A percentile compares a stretch with the other conserved stretches of the same genome.
Conservation (phyloP, 1,140 invertebrate genomes). For the Drosophila equinoxialis region DNA sequence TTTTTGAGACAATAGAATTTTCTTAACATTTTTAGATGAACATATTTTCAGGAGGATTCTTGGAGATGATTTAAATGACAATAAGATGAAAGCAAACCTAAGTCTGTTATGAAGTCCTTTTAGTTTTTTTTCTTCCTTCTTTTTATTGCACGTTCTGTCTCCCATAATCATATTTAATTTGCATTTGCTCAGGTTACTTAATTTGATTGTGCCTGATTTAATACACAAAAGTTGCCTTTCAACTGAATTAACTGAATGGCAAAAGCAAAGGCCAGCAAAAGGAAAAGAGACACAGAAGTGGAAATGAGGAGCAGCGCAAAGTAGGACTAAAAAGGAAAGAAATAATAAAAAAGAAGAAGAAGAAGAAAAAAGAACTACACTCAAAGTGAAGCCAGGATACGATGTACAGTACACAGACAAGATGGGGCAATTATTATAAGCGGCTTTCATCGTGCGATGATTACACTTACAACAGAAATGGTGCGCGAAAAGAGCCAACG, state of each 20-base stretch:
- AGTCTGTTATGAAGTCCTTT: neutral
- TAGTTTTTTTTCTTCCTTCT: neutral
- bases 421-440: conserved; percentile 78
- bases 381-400: conserved; percentile 39
- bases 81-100: no score
- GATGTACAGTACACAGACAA: conserved; percentile 60
- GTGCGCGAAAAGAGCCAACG: conserved; percentile 52
- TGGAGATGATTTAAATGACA: no score
- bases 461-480: conserved; percentile 79
- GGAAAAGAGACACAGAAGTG: neutral
- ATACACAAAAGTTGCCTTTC: conserved; percentile 8
- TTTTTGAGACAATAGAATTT: no score
- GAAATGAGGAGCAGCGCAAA: neutral
- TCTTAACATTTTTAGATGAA: no score
- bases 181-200: conserved; percentile 8
- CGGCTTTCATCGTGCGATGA: conserved; percentile 79
- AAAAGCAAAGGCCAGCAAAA: conserved; percentile 9
- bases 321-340: neutral
- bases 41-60: no score
- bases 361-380: conserved; percentile 9
- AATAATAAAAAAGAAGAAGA: conserved; percentile 10
- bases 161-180: conserved; percentile 3
- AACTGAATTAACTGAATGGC: conserved; percentile 15
- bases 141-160: no score
- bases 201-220: conserved; percentile 8